These are phyloP conservation scores for Poecilobothrus nobilitatus DNA, from an alignment of 2,888 invertebrate genomes.

Conservation along the genomic window DNA sequence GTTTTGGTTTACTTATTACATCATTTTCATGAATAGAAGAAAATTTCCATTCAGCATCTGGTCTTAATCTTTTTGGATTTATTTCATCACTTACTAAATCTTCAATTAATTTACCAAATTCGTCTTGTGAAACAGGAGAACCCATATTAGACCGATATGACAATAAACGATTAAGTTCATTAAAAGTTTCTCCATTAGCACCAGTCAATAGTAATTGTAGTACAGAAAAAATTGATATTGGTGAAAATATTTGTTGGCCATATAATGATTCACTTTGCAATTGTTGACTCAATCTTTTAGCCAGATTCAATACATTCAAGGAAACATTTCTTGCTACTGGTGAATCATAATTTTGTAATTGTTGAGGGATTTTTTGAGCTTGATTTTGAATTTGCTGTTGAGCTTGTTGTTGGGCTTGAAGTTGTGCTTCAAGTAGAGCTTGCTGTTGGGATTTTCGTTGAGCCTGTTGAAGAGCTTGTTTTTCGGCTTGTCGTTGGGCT, in stretches of 20 bases:
- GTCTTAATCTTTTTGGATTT: slow-evolving; percentile 24
- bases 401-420: background rate
- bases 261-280: slow-evolving; percentile 15
- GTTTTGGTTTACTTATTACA: slow-evolving; percentile 17
- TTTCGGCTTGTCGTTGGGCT: background rate
- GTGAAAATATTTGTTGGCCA: slow-evolving; percentile 55
- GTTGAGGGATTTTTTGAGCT: background rate
- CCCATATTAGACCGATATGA: slow-evolving; percentile 39
- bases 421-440: background rate
- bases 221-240: slow-evolving; percentile 60
- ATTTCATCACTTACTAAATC: slow-evolving; percentile 31
- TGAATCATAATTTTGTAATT: slow-evolving; percentile 23
- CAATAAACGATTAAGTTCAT: slow-evolving; percentile 55
- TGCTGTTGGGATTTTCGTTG: background rate
- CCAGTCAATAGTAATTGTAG: slow-evolving; percentile 64
- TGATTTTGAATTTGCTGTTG: background rate
- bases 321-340: slow-evolving; percentile 31
- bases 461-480: too few species aligned
- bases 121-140: slow-evolving; percentile 23
- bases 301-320: slow-evolving; percentile 31
- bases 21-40: slow-evolving; percentile 17
- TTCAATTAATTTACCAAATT: slow-evolving; percentile 36
- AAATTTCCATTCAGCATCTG: slow-evolving; percentile 30
- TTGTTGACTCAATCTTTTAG: slow-evolving; percentile 27
- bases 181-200: slow-evolving; percentile 60